These are phyloP conservation scores for Lithobates sylvaticus DNA, from an alignment of 2,797 vertebrate species.

Conservation along the genomic window DNA sequence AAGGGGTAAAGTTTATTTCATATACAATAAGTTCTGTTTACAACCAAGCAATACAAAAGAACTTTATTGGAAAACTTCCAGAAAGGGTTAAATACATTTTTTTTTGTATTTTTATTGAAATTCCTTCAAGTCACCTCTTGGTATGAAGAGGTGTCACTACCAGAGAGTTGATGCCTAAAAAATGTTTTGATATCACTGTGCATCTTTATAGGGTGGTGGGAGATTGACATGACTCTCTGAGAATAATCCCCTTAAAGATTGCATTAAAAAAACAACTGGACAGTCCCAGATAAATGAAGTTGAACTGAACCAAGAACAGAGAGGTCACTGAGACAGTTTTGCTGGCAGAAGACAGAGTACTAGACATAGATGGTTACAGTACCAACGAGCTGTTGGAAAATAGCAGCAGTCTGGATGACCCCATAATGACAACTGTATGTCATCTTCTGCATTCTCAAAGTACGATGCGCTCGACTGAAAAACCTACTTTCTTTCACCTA, in stretches of 20 bases:
- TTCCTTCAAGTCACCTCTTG: conserved; percentile 33
- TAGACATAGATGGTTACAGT: conserved; percentile 6
- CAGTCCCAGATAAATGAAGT: neutral
- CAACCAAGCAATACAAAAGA: conserved; percentile 62
- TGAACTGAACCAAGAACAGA: neutral
- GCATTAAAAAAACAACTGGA: neutral
- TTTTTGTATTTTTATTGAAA: conserved; percentile 40
- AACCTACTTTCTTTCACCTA: conserved; percentile 4
- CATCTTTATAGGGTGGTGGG: conserved; percentile 14
- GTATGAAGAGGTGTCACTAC: conserved; percentile 29
- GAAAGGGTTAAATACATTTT: conserved; percentile 56
- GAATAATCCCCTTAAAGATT: neutral
- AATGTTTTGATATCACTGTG: conserved; percentile 17
- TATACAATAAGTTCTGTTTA: conserved; percentile 61
- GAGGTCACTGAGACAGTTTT: neutral
- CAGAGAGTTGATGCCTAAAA: conserved; percentile 4
- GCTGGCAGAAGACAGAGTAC: conserved; percentile 15
- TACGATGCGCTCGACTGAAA: neutral
- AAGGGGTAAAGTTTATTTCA: conserved; percentile 30
- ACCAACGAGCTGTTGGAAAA: conserved; percentile 31
- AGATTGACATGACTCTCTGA: conserved; percentile 23
- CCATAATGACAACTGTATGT: conserved; percentile 1
- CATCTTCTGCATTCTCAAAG: neutral
- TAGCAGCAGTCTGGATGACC: conserved; percentile 34
- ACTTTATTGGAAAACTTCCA: conserved; percentile 54